Base-by-base conservation (phyloP, 2,113 vertebrate genomes). In the Mirza zaza region DNA sequence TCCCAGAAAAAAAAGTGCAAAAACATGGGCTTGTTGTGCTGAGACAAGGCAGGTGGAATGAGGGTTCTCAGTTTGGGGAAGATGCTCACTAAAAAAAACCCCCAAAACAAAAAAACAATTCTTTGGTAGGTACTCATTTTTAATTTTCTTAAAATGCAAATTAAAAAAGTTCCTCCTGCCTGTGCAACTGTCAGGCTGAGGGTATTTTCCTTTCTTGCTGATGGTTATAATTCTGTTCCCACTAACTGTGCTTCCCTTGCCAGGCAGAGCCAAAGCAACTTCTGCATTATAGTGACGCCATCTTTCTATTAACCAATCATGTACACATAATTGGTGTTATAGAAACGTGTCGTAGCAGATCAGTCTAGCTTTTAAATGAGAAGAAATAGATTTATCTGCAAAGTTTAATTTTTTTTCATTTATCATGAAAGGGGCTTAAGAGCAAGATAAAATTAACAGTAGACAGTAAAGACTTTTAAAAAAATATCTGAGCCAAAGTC, bases 321-420 rank as follows among this genome's bases (percentile, higher is more conserved):
- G 32, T 23, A 11, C 15, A 65, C n/a, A 20, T 55, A 36, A 57
- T 57, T 39, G 39, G 36, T 75, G 18, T 36, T 50, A 8, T 0
- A 76, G 59, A 68, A 61, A 75, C 29, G 17, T 6, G 21, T 42
- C 25, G 2, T 52, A 79, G 52, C 11, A 67, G 71, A 96, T 52
- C 12, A 29, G 29, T 75, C 39, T 84, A 14, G 68, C 11, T 70
- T 75, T 91, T 70, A 25, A 90, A 59, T 23, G 13, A 25, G n/a
- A 73, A 96, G 23, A 25, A 77, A 83, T 12, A 68, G 5, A 42
- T 90, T 87, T 90, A 82, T 87, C 42, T 79, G n/a, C 52, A 76
- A 95, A 67, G n/a, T 84, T 83, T 39, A 52, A 50, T 80, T 94
- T 97, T 83, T 83, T 68, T 25, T 94, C 82, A n/a, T 13, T 27